Evolutionary conservation across 2,113 vertebrate genomes (phyloP).

Genomic region (Ahaetulla prasina): DNA sequence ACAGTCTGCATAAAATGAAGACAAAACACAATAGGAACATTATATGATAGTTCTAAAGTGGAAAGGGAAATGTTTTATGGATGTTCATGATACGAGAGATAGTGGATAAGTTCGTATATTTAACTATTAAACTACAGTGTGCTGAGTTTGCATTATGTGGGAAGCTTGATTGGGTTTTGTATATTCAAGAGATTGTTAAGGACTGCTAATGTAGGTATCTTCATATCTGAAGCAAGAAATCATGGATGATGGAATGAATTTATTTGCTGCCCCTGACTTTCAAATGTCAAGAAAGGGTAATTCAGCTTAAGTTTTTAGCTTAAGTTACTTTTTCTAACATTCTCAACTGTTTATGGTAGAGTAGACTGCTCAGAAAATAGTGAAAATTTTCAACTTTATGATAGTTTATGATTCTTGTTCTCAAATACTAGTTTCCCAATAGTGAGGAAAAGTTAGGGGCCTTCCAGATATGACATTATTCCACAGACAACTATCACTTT

Average conservation of each 20-base stretch:
- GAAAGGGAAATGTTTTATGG: not conserved
- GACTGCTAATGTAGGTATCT: not conserved
- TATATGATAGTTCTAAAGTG: not conserved
- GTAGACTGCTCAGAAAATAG: not conserved
- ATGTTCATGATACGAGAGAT: not conserved
- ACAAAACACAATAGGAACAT: not conserved
- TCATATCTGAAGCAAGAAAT: not conserved
- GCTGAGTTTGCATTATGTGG: not conserved
- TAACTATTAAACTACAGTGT: not conserved
- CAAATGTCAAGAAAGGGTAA: not conserved
- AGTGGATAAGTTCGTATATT: not conserved
- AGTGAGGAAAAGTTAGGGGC: not conserved
- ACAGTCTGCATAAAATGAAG: not conserved
- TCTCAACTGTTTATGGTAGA: not conserved
- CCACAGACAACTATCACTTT: not conserved
- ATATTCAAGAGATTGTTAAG: not conserved
- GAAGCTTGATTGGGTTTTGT: not conserved
- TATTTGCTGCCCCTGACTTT: not conserved
- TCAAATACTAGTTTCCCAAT: not conserved
- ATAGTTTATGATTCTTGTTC: not conserved
- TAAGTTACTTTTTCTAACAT: not conserved
- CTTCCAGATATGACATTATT: not conserved
- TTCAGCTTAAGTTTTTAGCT: not conserved
- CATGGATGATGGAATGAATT: not conserved
- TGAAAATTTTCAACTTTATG: not conserved